These are phyloP conservation scores for Lagocephalus sceleratus DNA, from an alignment of 2,797 vertebrate species.

Conservation along the genomic window DNA sequence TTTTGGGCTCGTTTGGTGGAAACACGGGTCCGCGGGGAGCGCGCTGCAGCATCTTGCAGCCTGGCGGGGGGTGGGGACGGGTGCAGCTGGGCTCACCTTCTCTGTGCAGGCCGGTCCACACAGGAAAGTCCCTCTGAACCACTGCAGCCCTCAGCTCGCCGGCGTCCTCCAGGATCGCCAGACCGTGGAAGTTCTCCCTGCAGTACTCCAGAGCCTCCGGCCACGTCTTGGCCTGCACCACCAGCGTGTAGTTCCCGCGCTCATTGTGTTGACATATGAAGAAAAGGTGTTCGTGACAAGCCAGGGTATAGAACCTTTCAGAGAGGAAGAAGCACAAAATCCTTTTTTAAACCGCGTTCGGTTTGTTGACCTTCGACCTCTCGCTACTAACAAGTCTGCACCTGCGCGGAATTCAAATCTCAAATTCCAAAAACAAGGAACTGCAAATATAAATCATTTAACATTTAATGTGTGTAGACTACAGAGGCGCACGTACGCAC, in stretches of 20 bases:
- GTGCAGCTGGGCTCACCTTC: conserved; percentile 11
- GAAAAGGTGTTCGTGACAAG: rapidly evolving
- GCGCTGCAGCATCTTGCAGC: too few species aligned
- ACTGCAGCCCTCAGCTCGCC: rapidly evolving
- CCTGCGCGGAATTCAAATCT: too few species aligned
- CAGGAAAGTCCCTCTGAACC: not conserved
- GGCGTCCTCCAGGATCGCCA: rapidly evolving
- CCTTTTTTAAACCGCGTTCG: not conserved
- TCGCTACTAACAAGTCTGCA: too few species aligned
- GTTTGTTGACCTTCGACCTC: not conserved
- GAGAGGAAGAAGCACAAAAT: conserved; percentile 1
- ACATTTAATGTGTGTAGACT: too few species aligned
- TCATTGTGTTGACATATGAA: not conserved
- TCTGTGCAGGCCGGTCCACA: conserved; percentile 47
- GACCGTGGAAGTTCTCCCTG: rapidly evolving
- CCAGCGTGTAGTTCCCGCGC: rapidly evolving
- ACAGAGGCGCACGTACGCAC: too few species aligned
- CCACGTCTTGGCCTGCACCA: conserved; percentile 11
- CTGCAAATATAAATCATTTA: too few species aligned
- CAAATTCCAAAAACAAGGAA: too few species aligned
- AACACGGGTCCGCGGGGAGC: too few species aligned
- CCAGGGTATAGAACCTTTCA: not conserved
- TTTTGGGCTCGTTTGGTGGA: too few species aligned
- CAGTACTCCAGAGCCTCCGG: conserved; percentile 19
- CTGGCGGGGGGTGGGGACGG: too few species aligned